These are phyloP conservation scores for Epinephelus malabaricus DNA, from an alignment of 2,797 vertebrate species.

Conservation along the genomic window DNA sequence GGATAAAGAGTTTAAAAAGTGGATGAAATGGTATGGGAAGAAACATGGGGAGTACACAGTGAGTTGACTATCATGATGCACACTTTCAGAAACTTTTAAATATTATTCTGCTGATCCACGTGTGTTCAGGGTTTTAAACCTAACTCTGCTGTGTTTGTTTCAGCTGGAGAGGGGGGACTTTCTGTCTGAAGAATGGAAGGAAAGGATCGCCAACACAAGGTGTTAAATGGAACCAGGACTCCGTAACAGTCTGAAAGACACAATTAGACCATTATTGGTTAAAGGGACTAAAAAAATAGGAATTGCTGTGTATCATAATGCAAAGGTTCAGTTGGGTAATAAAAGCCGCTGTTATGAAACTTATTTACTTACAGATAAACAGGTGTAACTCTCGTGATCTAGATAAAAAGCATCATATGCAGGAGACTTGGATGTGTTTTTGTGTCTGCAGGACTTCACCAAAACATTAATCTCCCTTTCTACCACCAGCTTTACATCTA, in stretches of 20 bases:
- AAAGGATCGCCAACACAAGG: conserved; percentile 99
- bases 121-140: not conserved
- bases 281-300: not conserved
- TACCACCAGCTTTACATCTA: conserved; percentile 14
- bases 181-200: conserved; percentile 98
- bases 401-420: not conserved
- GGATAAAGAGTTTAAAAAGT: conserved; percentile 99
- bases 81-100: not conserved
- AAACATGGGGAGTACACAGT: conserved; percentile 99
- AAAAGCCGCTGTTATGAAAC: not conserved
- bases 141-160: conserved; percentile 32
- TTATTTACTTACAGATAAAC: not conserved
- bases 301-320: not conserved
- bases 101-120: not conserved
- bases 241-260: not conserved
- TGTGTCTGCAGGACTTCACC: not conserved
- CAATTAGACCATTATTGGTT: conserved; percentile 1
- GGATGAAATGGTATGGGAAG: conserved; percentile 99
- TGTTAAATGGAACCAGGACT: conserved; percentile 64
- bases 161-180: conserved; percentile 99
- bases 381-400: not conserved
- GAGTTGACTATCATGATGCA: conserved; percentile 71
- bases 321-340: not conserved
- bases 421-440: not conserved
- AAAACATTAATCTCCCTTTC: not conserved